Evolutionary conservation across 2,888 invertebrate genomes (phyloP).

Genomic region (Leptopilina syphax): DNA sequence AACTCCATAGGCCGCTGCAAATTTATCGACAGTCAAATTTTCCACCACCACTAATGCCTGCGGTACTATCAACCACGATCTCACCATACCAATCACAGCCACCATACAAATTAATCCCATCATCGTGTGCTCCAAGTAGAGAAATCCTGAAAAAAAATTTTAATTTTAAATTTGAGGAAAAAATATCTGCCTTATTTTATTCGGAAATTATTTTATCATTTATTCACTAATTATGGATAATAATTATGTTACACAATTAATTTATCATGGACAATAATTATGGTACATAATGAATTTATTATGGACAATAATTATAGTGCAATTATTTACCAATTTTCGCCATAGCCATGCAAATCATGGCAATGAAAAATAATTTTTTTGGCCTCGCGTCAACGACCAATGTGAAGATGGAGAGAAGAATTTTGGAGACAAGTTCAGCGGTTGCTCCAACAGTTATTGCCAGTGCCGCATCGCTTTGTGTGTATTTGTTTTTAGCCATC

Average conservation of each 20-base stretch:
- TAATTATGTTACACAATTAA: no score
- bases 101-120: constrained; percentile 81
- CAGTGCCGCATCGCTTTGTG: constrained; percentile 81
- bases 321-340: constrained; percentile 82
- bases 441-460: constrained; percentile 85
- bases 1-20: constrained; percentile 85
- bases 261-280: no score
- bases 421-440: constrained; percentile 83
- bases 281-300: no score
- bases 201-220: no score
- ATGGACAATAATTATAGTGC: no score
- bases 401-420: constrained; percentile 81
- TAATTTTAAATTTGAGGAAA: background rate
- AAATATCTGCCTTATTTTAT: background rate
- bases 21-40: constrained; percentile 82
- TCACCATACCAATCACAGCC: constrained; percentile 82
- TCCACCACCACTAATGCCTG: constrained; percentile 85
- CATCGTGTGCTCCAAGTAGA: constrained; percentile 79
- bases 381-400: constrained; percentile 82
- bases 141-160: constrained; percentile 78
- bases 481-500: constrained; percentile 80
- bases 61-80: constrained; percentile 85
- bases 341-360: constrained; percentile 83
- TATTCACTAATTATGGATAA: no score
- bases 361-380: constrained; percentile 83